Evolutionary conservation across 2,113 vertebrate genomes (phyloP), one percentile per base, ranked within the genome.

Genomic region (Pachyramphus minor): DNA sequence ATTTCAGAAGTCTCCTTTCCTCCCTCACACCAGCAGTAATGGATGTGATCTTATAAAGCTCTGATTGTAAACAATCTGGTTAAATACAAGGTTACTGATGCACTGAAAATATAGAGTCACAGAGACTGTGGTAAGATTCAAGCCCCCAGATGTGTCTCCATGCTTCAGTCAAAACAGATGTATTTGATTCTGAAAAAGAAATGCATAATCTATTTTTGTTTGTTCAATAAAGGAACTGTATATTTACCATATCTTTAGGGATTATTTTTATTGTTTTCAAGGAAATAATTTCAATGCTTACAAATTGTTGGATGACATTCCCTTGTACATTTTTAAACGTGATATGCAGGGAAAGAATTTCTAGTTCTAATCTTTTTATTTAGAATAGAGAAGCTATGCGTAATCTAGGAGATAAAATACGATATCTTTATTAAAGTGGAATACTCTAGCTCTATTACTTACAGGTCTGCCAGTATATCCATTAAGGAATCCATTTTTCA

Each of bases 181-280:
- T 90, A 96, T 98, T 96, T 97, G 96, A 97, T 97, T 97, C 97
- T 96, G 82, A 89, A 97, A 97, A 95, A 95, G 74, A 89, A 91
- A 87, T 90, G 95, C 87, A 75, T 96, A 97, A 97, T 97, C 95
- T 97, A 88, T 94, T 97, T 97, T 94, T 96, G 96, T 95, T 93
- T 97, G 97, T 94, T 96, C 97, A 97, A 98, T 98, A 97, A 98
- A 97, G 95, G 94, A 97, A 96, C 87, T 84, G 92, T 92, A 95
- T 94, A 96, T 97, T 97, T 97, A 95, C 95, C 90, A 87, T 95
- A 92, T 95, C 96, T 98, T 95, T 76, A 89, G 94, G 97, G 97
- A 96, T 94, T 96, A 85, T 73, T 95, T 96, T 97, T 89, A 86
- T 92, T 96, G 85, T 95, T 95, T 95, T 94, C 92, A 91, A 95